Conservation (phyloP, 2,113 vertebrate species). For the Diglossa brunneiventris region DNA sequence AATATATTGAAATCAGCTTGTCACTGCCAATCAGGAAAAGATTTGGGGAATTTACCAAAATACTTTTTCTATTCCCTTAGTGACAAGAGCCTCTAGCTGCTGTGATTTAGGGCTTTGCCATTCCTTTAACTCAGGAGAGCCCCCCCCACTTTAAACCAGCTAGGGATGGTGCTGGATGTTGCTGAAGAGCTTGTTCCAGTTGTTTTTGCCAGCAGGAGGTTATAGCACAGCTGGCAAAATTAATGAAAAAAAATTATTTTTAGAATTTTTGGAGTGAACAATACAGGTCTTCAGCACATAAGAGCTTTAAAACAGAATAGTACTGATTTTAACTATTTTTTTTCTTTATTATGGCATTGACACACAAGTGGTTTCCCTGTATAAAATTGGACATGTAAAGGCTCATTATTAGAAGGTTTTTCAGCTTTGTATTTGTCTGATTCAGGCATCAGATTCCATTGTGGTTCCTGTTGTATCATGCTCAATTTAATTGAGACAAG, state of each 20-base stretch:
- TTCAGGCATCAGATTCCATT: background rate
- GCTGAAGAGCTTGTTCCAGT: background rate
- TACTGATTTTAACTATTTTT: background rate
- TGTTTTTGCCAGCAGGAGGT: background rate
- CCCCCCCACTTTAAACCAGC: background rate
- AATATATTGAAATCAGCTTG: background rate
- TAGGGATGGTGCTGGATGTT: background rate
- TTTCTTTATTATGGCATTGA: background rate
- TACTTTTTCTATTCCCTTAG: background rate
- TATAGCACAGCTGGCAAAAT: background rate
- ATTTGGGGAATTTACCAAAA: background rate
- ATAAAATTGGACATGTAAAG: background rate
- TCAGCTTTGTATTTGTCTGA: background rate
- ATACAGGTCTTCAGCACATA: background rate
- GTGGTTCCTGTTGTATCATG: background rate
- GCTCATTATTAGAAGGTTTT: background rate
- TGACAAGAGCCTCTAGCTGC: background rate
- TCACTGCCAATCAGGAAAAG: background rate
- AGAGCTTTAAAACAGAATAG: background rate
- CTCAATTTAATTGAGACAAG: background rate
- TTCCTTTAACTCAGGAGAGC: background rate
- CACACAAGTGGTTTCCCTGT: background rate
- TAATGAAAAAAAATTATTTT: background rate
- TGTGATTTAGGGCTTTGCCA: background rate
- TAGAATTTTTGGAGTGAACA: background rate